A percentile compares a stretch with the other conserved stretches of the same genome.
Evolutionary conservation across 2,888 invertebrate species (phyloP).

Genomic region (Trissonchulus sp.): DNA sequence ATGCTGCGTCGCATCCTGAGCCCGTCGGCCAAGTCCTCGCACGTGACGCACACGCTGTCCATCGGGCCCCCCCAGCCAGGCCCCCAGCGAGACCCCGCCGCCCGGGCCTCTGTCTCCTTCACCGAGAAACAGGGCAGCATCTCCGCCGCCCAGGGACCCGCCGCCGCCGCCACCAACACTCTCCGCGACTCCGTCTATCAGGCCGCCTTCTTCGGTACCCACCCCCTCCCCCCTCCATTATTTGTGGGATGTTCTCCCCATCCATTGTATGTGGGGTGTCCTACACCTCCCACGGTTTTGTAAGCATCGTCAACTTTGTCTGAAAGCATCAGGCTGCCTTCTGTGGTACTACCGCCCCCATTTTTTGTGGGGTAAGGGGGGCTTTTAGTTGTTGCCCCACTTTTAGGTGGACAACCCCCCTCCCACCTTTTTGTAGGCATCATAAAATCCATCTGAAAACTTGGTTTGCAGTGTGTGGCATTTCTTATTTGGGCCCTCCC

Average conservation of each 20-base stretch:
- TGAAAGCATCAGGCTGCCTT: too few species aligned
- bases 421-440: too few species aligned
- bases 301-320: too few species aligned
- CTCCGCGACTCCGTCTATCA: slow-evolving; percentile 54
- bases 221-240: too few species aligned
- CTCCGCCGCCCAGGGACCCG: slow-evolving; percentile 48
- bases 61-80: not conserved
- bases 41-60: not conserved
- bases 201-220: slow-evolving; percentile 58
- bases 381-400: too few species aligned
- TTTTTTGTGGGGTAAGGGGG: too few species aligned
- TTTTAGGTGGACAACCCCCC: too few species aligned
- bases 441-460: too few species aligned
- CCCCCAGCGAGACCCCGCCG: not conserved
- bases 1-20: not conserved
- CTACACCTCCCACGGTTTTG: too few species aligned
- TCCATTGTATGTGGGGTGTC: not conserved
- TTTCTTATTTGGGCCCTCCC: too few species aligned
- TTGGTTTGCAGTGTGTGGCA: too few species aligned
- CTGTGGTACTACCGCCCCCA: too few species aligned
- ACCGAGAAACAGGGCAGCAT: slow-evolving; percentile 48
- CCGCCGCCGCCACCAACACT: slow-evolving; percentile 44
- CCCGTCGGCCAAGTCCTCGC: not conserved
- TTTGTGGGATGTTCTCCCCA: not conserved
- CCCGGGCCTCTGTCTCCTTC: slow-evolving; percentile 22